phyloP scores from a whole-genome alignment of 2,888 invertebrate genomes.

The Orthosia gothica region DNA sequence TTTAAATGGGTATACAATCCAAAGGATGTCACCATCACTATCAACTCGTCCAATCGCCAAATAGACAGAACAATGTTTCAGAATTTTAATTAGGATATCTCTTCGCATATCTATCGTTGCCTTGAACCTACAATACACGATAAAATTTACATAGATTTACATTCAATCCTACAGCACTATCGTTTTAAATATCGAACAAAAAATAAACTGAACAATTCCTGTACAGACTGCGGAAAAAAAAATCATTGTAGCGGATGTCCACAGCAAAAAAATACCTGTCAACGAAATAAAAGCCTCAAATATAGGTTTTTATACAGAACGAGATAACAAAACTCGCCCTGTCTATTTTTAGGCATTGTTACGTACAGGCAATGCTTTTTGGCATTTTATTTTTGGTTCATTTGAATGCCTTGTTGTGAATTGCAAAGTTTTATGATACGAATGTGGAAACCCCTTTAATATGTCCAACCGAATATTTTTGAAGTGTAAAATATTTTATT shows the following conservation, averaged over 20 bases:
- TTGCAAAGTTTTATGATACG: conserved; percentile 11
- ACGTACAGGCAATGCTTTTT: not conserved
- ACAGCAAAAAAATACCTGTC: conserved; percentile 12
- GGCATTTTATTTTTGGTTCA: conserved; percentile 10
- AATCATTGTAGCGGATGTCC: conserved; percentile 11
- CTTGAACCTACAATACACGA: conserved; percentile 48
- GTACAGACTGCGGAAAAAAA: conserved; percentile 28
- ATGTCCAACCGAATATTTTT: not conserved
- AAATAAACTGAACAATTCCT: conserved; percentile 4
- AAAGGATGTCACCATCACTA: conserved; percentile 32
- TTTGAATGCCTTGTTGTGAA: conserved; percentile 6
- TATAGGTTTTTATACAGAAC: conserved; percentile 22
- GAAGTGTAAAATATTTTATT: not conserved
- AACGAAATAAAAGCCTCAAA: conserved; percentile 15
- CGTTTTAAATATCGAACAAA: not conserved
- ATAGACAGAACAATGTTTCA: conserved; percentile 38
- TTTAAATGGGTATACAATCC: conserved; percentile 27
- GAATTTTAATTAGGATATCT: conserved; percentile 53
- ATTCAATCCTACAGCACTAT: not conserved
- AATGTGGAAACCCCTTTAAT: not conserved
- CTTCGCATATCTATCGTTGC: conserved; percentile 33
- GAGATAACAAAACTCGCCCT: not conserved
- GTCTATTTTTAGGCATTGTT: conserved; percentile 19
- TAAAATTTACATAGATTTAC: conserved; percentile 34
- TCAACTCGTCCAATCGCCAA: conserved; percentile 34